A percentile compares a stretch with the other conserved stretches of the same genome.
These are phyloP conservation scores for Aspiorhynchus laticeps DNA, from an alignment of 2,113 vertebrate species.

Conservation along the genomic window DNA sequence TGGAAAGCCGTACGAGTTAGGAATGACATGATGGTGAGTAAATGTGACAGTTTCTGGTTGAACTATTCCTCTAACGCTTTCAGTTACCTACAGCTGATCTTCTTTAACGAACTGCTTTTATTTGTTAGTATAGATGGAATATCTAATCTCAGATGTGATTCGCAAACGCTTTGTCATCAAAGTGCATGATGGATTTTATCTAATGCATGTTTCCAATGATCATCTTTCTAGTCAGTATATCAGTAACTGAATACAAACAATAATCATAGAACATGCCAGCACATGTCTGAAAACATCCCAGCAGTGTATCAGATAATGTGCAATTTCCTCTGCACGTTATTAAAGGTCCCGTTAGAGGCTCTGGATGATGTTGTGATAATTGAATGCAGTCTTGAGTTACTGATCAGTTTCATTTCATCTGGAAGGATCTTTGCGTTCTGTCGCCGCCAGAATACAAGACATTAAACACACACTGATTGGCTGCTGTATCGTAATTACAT, in stretches of 20 bases:
- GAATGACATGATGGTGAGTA: not conserved
- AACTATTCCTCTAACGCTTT: not conserved
- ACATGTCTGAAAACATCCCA: conserved; percentile 1
- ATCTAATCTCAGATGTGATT: not conserved
- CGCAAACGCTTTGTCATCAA: not conserved
- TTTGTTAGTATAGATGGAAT: not conserved
- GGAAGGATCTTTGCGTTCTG: conserved; percentile 35
- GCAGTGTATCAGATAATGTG: conserved; percentile 23
- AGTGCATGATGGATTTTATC: not conserved
- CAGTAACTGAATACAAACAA: not conserved
- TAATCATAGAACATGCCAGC: not conserved
- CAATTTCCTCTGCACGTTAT: not conserved
- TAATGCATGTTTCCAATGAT: not conserved
- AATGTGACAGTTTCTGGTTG: not conserved
- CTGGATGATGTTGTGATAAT: conserved; percentile 48
- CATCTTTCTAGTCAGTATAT: not conserved
- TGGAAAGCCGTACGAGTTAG: not conserved
- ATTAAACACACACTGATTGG: conserved; percentile 37
- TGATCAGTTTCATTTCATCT: conserved; percentile 46
- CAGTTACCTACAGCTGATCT: not conserved
- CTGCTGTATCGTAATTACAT: conserved; percentile 14
- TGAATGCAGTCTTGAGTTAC: conserved; percentile 43
- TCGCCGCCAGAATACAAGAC: conserved; percentile 31
- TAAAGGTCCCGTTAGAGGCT: not conserved
- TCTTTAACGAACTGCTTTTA: not conserved